Base-by-base conservation (phyloP, 2,113 vertebrate genomes). In the Prionailurus viverrinus region DNA sequence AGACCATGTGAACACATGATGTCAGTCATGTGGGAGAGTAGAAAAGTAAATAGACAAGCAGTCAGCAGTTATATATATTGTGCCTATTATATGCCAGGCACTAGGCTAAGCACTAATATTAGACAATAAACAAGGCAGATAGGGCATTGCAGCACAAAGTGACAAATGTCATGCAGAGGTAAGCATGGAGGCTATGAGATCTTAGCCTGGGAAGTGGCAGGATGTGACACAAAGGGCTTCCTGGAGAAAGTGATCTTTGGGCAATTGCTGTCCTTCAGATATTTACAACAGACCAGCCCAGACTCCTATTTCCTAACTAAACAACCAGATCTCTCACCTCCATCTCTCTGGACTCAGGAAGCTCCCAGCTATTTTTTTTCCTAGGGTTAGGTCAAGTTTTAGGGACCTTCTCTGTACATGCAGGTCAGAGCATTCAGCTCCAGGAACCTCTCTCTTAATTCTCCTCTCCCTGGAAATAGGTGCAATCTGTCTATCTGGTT, bases 401-500 rank as follows among this genome's bases (percentile, higher is more conserved):
- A 79, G 41, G 55, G 18, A 2, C 8, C 82, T 95, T 92, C 23
- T 94, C 21, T 4, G 14, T 66, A 93, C 4, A 55, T 13, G 33
- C 13, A 73, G 36, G 12, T 89, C 69, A 80, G 61, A 27, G 58
- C 23, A 92, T 25, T 84, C 25, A 90, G 63, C 4, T 14, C 25
- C 21, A 86, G 21, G 86, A 76, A 6, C 19, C 4, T 82, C 16
- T 2, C 2, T 86, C 65, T 92, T 45, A 93, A 63, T 61, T 89
- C 15, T 5, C 45, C 23, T 93, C 6, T 48, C 18, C 41, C 33
- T 71, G 19, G 27, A 1, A 86, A 41, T 79, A 96, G n/a, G 41
- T 76, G 86, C 45, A 96, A 92, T 66, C 18, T 94, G 41, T 36
- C 51, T 88, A 73, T 81, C 23, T 84, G 14, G 4, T 93, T 94